Base-by-base conservation (phyloP, 2,888 invertebrate genomes). In the Hydrotaea cyrtoneurina region DNA sequence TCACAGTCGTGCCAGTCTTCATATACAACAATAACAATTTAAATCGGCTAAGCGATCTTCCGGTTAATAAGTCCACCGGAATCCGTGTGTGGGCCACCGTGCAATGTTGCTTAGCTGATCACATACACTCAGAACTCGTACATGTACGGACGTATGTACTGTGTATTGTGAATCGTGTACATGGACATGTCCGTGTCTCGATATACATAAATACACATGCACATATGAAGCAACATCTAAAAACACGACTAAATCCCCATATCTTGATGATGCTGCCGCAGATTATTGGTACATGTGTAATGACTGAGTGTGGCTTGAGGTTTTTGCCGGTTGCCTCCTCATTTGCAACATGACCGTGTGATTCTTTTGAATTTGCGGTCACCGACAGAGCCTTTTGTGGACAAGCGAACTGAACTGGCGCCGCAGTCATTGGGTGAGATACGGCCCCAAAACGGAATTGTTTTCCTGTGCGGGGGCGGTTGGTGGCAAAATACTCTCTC, bases 301-400 rank as follows among this genome's bases (percentile, higher is more conserved):
- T 64, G 73, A 80, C 73, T 39, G 2, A 64, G 50, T 50, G 36
- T 15, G 26, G 26, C 15, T 39, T 78, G 13, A 39, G 17, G 21
- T 36, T 21, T 59, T 46, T n/a, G 50, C 72, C 21, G 50, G 2
- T 50, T 81, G 50, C n/a, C 13, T 26, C 2, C 21, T 10, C 46
- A 36, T 79, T 23, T n/a, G 39, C 50, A 59, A 23, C 50, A 17
- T 75, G 64, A 75, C 74, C 17, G 31, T 11, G 26, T n/a, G 84
- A 84, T 84, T 84, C 84, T 75, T 81, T 84, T 81, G 78, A 78
- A 57, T 84, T 84, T 80, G 81, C 78, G 80, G 84, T 74, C 84
- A 78, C 76, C 82, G 84, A 71, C 84, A 78, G 5, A 13, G 64
- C n/a, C 31, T 64, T 84, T 84, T 84, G 78, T 71, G 83, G 80